Evolutionary conservation across 2,113 vertebrate species (phyloP).

Genomic region (Hypomesus transpacificus): DNA sequence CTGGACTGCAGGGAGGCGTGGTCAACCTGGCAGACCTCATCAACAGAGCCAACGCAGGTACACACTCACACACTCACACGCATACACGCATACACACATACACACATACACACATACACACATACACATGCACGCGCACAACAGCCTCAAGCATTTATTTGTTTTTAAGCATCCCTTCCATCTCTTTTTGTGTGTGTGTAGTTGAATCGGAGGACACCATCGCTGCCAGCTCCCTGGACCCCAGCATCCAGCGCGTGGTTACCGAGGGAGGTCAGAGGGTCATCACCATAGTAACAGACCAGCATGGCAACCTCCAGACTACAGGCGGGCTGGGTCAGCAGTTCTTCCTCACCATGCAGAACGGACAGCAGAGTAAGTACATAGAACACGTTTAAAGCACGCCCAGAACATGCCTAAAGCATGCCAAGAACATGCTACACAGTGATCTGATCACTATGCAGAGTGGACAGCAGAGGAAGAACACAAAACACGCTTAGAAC

Average conservation of each 20-base stretch:
- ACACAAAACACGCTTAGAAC: background rate
- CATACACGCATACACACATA: background rate
- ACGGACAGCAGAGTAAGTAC: constrained; percentile 79
- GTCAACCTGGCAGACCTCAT: constrained; percentile 75
- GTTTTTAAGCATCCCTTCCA: background rate
- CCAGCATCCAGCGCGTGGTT: constrained; percentile 74
- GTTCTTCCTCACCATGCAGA: constrained; percentile 83
- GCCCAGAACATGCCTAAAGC: too few relatives aligned
- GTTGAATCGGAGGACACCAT: constrained; percentile 72
- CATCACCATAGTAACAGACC: constrained; percentile 85
- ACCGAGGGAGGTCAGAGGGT: constrained; percentile 79
- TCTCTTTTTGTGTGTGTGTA: constrained; percentile 24
- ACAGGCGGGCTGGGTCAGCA: constrained; percentile 74
- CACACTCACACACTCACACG: background rate
- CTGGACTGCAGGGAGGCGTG: constrained; percentile 65
- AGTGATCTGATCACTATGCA: constrained; percentile 72
- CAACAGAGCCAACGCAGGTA: constrained; percentile 74
- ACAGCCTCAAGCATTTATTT: too few relatives aligned
- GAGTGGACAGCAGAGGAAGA: constrained; percentile 78
- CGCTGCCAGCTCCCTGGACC: constrained; percentile 65
- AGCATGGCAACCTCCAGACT: constrained; percentile 78
- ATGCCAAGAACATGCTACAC: background rate
- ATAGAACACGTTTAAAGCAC: too few relatives aligned
- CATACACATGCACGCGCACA: background rate
- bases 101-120: background rate